Percentiles rank a stretch among this genome's conserved stretches.
phyloP scores from a whole-genome alignment of 92 coral and sea anemone species.

The Zoanthus gigantus region DNA sequence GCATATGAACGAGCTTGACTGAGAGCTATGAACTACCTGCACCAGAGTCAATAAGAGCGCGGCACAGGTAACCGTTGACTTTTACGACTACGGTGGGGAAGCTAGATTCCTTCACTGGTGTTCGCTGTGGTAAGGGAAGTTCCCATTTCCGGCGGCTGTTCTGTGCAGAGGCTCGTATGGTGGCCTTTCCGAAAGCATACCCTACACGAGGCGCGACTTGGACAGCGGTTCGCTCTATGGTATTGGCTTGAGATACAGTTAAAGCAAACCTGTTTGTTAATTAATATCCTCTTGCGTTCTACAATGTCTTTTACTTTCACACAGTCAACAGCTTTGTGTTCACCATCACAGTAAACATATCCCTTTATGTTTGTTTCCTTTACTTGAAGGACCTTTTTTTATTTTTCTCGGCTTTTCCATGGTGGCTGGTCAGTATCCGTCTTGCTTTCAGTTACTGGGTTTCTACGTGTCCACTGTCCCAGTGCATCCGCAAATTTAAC shows the following conservation, averaged over 20 bases:
- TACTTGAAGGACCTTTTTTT: background rate
- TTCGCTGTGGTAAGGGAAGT: background rate
- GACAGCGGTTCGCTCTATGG: constrained; percentile 45
- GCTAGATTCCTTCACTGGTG: background rate
- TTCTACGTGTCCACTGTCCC: constrained; percentile 56
- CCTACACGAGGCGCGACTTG: constrained; percentile 56
- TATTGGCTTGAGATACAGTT: constrained; percentile 49
- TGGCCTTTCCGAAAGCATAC: constrained; percentile 42
- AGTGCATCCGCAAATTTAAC: constrained; percentile 55
- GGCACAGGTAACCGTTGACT: constrained; percentile 8
- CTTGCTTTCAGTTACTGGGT: constrained; percentile 36
- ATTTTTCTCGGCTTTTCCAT: background rate
- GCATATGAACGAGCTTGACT: background rate
- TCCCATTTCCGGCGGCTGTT: constrained; percentile 17
- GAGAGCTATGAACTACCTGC: constrained; percentile 21
- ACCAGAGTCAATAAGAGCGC: constrained; percentile 25
- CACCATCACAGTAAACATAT: constrained; percentile 57
- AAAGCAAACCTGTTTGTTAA: constrained; percentile 46
- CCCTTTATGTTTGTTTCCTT: background rate
- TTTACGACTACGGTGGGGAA: constrained; percentile 6
- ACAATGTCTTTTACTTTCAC: constrained; percentile 26
- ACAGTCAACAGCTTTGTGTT: constrained; percentile 59
- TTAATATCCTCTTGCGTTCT: constrained; percentile 39
- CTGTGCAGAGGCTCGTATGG: background rate
- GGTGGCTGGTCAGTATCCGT: background rate